phyloP scores from a whole-genome alignment of 2,888 invertebrate genomes.

The Plutella xylostella region DNA sequence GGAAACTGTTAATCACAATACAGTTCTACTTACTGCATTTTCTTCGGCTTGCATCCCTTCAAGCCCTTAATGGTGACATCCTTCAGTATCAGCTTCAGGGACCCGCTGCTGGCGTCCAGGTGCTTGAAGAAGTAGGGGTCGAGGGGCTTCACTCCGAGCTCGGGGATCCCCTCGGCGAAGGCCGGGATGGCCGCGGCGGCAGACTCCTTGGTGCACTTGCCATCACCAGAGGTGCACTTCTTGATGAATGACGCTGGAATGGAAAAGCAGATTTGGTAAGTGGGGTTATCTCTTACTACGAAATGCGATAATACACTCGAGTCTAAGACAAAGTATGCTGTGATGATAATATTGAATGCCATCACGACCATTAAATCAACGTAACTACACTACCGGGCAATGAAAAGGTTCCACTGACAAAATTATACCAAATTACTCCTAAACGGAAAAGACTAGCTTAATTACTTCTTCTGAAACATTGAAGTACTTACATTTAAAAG shows the following conservation, averaged over 20 bases:
- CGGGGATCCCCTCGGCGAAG: constrained; percentile 31
- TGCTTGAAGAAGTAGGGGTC: constrained; percentile 26
- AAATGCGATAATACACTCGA: not conserved
- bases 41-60: constrained; percentile 28
- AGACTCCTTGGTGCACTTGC: constrained; percentile 33
- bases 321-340: too few relatives aligned
- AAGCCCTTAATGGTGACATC: constrained; percentile 31
- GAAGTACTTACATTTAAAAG: too few relatives aligned
- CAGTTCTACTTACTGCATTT: constrained; percentile 33
- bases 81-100: constrained; percentile 26
- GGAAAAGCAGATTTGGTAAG: too few relatives aligned
- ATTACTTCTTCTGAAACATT: too few relatives aligned
- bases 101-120: constrained; percentile 27
- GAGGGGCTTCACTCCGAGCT: constrained; percentile 24
- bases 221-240: constrained; percentile 35
- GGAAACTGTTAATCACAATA: too few relatives aligned
- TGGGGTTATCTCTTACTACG: too few relatives aligned
- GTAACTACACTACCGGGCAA: too few relatives aligned
- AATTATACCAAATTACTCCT: too few relatives aligned
- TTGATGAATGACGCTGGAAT: constrained; percentile 29
- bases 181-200: constrained; percentile 22
- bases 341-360: too few relatives aligned
- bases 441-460: too few relatives aligned
- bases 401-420: too few relatives aligned
- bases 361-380: too few relatives aligned